Conservation (phyloP, 2,113 vertebrate genomes). For the Acrocephalus kingi region DNA sequence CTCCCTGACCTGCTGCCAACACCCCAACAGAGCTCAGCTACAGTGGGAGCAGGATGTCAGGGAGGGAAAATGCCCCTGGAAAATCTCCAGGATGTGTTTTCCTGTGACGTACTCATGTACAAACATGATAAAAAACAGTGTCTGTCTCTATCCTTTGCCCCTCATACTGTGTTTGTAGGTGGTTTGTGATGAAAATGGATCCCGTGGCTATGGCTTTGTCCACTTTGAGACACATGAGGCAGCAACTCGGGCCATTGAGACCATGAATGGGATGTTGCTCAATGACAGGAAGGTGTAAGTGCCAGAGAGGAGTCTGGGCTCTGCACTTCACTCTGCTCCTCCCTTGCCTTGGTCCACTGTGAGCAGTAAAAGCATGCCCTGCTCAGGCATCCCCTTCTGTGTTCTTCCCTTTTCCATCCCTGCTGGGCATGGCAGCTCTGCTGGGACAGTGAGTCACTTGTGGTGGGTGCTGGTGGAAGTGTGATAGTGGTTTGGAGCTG, state of each 20-base stretch:
- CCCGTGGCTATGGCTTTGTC: conserved; percentile 95
- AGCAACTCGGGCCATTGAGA: conserved; percentile 88
- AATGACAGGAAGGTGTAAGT: conserved; percentile 97
- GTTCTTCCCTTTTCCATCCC: not conserved
- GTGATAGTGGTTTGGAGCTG: not conserved
- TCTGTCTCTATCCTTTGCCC: not conserved
- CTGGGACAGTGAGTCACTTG: not conserved
- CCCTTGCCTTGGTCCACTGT: not conserved
- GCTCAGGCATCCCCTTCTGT: not conserved
- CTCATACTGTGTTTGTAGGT: conserved; percentile 70
- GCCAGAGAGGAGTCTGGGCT: not conserved
- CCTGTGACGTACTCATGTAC: rapidly evolving
- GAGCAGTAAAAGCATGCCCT: rapidly evolving
- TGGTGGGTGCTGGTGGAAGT: not conserved
- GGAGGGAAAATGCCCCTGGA: not conserved
- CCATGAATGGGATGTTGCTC: conserved; percentile 97
- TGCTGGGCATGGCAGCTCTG: rapidly evolving
- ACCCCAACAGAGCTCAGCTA: not conserved
- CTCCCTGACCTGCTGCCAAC: not conserved
- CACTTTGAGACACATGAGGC: conserved; percentile 97
- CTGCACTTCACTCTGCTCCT: not conserved
- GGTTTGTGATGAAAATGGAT: conserved; percentile 92
- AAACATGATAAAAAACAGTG: rapidly evolving
- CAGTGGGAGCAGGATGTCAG: rapidly evolving
- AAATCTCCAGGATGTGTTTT: not conserved